These are phyloP conservation scores for Zygothrica quintamaculata DNA, from an alignment of 2,888 invertebrate genomes.

Conservation along the genomic window DNA sequence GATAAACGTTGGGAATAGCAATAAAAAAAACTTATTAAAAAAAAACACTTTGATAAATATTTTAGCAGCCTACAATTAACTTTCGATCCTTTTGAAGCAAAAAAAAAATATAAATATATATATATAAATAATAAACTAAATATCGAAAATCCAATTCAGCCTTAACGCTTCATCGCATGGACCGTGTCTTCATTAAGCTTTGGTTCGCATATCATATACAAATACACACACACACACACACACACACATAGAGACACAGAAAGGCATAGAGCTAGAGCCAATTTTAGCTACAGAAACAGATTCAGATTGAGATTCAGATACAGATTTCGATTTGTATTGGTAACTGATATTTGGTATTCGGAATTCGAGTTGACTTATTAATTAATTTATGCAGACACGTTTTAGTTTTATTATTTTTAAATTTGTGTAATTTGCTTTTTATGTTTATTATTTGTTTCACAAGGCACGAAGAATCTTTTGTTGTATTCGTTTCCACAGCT, in stretches of 20 bases:
- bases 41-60: constrained; percentile 10
- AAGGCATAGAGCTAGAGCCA: too few species aligned
- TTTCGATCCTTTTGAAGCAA: too few species aligned
- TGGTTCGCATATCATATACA: constrained; percentile 11
- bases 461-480: constrained; percentile 54
- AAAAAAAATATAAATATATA: too few species aligned
- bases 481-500: constrained; percentile 31
- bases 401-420: constrained; percentile 82
- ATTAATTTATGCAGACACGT: constrained; percentile 84
- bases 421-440: constrained; percentile 73
- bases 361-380: constrained; percentile 76
- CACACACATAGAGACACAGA: too few species aligned
- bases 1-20: constrained; percentile 7
- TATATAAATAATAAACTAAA: too few species aligned
- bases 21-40: constrained; percentile 55
- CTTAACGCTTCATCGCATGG: too few species aligned
- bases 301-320: constrained; percentile 8
- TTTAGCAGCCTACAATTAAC: not conserved
- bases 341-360: constrained; percentile 26
- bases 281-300: too few species aligned
- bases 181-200: constrained; percentile 28
- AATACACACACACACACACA: too few species aligned
- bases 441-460: constrained; percentile 60
- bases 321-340: constrained; percentile 39
- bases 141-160: too few species aligned